These are phyloP conservation scores for Aspiorhynchus laticeps DNA, from an alignment of 2,113 vertebrate genomes.

Conservation along the genomic window DNA sequence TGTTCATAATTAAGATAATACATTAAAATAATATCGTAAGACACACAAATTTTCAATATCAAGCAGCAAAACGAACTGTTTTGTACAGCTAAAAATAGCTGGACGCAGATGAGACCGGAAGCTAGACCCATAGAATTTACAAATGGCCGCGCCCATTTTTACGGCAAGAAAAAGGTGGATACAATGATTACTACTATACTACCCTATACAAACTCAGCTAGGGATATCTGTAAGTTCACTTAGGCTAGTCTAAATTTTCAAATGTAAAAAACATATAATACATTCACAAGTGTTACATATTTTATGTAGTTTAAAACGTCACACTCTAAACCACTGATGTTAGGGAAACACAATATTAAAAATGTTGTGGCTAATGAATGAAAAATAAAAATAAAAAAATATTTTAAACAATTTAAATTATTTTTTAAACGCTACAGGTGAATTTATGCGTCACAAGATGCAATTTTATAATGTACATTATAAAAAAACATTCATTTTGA, in stretches of 20 bases:
- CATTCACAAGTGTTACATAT: background rate
- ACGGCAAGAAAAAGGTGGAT: too few relatives aligned
- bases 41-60: too few relatives aligned
- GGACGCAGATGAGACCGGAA: too few relatives aligned
- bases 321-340: background rate
- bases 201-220: background rate
- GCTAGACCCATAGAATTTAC: too few relatives aligned
- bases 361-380: background rate
- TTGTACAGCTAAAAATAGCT: too few relatives aligned
- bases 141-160: too few relatives aligned
- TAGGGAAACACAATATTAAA: background rate
- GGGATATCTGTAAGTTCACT: background rate
- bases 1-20: too few relatives aligned
- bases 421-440: background rate
- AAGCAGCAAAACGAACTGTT: too few relatives aligned
- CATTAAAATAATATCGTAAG: too few relatives aligned
- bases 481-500: background rate
- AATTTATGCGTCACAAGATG: background rate
- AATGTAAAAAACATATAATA: background rate
- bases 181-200: background rate
- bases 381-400: background rate
- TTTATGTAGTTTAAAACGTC: background rate
- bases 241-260: background rate
- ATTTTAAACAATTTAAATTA: background rate
- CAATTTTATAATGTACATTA: background rate